Evolutionary conservation across 2,888 invertebrate species (phyloP), one percentile per base, ranked within the genome.

Genomic region (Eilema griseolum): DNA sequence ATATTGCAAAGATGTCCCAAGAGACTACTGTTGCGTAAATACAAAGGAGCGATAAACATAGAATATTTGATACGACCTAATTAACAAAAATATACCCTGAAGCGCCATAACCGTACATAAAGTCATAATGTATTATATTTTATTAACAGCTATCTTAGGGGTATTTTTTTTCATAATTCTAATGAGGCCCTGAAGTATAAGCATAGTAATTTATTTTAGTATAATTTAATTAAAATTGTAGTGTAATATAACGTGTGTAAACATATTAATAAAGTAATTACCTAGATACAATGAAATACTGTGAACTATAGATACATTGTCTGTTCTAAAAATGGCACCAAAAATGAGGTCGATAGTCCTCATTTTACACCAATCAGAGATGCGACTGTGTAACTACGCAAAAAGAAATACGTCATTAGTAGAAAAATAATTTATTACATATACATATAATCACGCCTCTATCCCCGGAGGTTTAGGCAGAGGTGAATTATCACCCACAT

Each of bases 11-110:
- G 8, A 61, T 33, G 37, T 61, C 70, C 70, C 70, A 14, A 1
- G 70, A 56, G 66, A 56, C 23, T 57, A 56, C 56, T 66, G 61
- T 70, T 70, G 33, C 61, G 61, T 46, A 57, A 61, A 66, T 57
- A 66, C 70, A 70, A 57, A 70, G 61, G 61, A 56, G 56, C 26
- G 24, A 56, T 59, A 65, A 68, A 69, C 61, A 57, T 28, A 26
- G 66, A 66, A 70, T 70, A 70, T 66, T 70, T 70, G 66, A 70
- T 66, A 66, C 56, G 52, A 60, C 33, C 65, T 69, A 65, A 69
- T 66, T 66, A 70, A 57, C 61, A 66, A 61, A 70, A 70, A 70
- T 70, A 66, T 66, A 65, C 65, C 65, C 69, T 20, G 24, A 65
- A 33, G 69, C 33, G 33, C 24, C 26, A 52, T 69, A 52, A 61